Percentiles rank a stretch among this genome's conserved stretches.
Conservation (phyloP, 2,797 vertebrate species). For the Falco cherrug region DNA sequence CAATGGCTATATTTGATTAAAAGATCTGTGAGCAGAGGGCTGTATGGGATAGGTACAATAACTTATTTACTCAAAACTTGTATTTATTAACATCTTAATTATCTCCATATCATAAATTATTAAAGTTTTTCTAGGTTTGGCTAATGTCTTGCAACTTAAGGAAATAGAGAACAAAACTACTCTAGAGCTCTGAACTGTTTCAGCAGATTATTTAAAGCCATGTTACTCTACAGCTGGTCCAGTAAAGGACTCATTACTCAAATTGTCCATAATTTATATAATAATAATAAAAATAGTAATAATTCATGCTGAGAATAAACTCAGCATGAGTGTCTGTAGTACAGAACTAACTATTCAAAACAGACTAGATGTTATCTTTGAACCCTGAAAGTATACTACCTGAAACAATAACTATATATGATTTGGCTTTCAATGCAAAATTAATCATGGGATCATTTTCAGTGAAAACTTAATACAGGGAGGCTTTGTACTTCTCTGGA, state of each 20-base stretch:
- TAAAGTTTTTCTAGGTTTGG: neutral
- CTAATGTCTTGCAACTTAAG: neutral
- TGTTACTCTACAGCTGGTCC: neutral
- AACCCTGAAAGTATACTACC: neutral
- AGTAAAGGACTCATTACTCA: neutral
- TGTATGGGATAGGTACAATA: neutral
- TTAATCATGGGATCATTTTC: neutral
- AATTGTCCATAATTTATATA: neutral
- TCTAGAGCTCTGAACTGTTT: neutral
- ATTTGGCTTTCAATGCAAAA: neutral
- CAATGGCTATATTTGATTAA: neutral
- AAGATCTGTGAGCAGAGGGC: neutral
- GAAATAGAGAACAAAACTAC: neutral
- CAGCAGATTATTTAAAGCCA: neutral
- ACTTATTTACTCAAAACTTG: neutral
- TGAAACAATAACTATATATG: neutral
- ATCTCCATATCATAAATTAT: neutral
- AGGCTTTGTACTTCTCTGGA: neutral
- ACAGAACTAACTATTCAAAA: neutral
- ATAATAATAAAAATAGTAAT: no score
- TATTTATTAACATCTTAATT: neutral
- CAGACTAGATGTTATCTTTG: neutral
- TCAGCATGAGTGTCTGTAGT: neutral
- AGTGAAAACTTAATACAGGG: neutral
- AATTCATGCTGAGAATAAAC: neutral